Evolutionary conservation across 1,140 invertebrate species (phyloP).

Genomic region (Drosophila repletoides): DNA sequence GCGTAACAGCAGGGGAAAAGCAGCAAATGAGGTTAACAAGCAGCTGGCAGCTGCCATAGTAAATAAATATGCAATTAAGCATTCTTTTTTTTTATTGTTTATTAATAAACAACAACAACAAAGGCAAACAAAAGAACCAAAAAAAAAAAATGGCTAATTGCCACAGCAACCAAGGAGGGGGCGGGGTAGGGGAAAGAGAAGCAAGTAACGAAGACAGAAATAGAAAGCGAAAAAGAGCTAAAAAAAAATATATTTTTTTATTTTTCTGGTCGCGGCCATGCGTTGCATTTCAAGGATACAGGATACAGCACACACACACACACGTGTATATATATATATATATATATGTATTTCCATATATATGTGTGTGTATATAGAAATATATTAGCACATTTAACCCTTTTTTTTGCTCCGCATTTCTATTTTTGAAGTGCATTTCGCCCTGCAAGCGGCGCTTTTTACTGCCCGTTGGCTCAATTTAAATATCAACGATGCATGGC

Average conservation of each 20-base stretch:
- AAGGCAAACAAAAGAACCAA: conserved; percentile 24
- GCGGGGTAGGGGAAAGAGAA: not conserved
- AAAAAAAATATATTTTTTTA: too few relatives aligned
- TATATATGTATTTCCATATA: not conserved
- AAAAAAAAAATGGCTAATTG: conserved; percentile 51
- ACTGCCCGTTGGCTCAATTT: conserved; percentile 72
- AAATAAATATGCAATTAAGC: conserved; percentile 64
- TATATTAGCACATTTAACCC: conserved; percentile 50
- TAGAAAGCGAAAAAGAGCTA: conserved; percentile 4
- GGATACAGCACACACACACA: conserved; percentile 10
- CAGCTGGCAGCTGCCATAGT: conserved; percentile 26
- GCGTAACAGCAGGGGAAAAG: not conserved
- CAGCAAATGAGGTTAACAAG: conserved; percentile 42
- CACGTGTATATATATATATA: not conserved
- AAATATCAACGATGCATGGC: conserved; percentile 76
- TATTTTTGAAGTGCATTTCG: conserved; percentile 71
- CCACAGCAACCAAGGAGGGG: conserved; percentile 51
- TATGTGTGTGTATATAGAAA: not conserved
- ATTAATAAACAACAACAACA: conserved; percentile 80
- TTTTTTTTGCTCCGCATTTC: conserved; percentile 55
- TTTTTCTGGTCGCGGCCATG: conserved; percentile 18
- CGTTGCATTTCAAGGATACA: conserved; percentile 51
- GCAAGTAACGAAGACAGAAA: too few relatives aligned
- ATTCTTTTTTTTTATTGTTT: conserved; percentile 73
- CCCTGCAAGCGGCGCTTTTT: conserved; percentile 44